Evolutionary conservation across 2,113 vertebrate genomes (phyloP).

Genomic region (Echinops telfairi): DNA sequence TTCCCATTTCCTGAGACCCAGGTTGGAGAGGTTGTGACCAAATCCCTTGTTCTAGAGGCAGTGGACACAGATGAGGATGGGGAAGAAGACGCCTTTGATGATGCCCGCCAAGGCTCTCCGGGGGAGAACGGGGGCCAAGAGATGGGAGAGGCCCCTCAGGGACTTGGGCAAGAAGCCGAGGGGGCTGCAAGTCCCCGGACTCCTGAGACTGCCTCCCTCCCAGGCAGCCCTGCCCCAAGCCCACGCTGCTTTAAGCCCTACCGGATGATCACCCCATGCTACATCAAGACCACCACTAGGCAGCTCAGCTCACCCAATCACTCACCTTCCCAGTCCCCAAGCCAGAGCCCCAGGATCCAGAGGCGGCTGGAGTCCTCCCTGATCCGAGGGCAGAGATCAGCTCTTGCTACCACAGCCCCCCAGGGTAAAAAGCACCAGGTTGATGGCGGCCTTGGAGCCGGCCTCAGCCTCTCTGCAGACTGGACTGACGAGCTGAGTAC

Average conservation of each 20-base stretch:
- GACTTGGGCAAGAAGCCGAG: neutral
- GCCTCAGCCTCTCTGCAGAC: constrained; percentile 94
- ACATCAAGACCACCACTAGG: constrained; percentile 97
- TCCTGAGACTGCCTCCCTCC: constrained; percentile 37
- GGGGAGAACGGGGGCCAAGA: constrained; percentile 61
- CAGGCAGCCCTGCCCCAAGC: constrained; percentile 86
- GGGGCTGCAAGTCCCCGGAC: neutral
- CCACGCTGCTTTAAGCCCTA: constrained; percentile 92
- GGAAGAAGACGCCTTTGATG: constrained; percentile 80
- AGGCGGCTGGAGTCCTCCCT: constrained; percentile 85
- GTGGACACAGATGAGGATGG: constrained; percentile 80
- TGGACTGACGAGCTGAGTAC: constrained; percentile 91
- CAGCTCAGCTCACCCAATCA: constrained; percentile 95
- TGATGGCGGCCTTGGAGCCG: constrained; percentile 84
- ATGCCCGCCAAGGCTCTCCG: constrained; percentile 72
- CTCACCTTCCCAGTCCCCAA: constrained; percentile 92
- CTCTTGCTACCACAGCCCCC: neutral
- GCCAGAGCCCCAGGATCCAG: constrained; percentile 91
- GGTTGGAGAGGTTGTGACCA: neutral
- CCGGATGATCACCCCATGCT: constrained; percentile 92
- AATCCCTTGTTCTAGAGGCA: fast-evolving
- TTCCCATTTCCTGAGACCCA: constrained; percentile 50
- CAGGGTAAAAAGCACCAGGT: constrained; percentile 87
- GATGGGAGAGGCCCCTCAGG: neutral
- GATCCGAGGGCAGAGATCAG: constrained; percentile 25